Conservation (phyloP, 2,888 invertebrate genomes). For the Lobophora halterata region DNA sequence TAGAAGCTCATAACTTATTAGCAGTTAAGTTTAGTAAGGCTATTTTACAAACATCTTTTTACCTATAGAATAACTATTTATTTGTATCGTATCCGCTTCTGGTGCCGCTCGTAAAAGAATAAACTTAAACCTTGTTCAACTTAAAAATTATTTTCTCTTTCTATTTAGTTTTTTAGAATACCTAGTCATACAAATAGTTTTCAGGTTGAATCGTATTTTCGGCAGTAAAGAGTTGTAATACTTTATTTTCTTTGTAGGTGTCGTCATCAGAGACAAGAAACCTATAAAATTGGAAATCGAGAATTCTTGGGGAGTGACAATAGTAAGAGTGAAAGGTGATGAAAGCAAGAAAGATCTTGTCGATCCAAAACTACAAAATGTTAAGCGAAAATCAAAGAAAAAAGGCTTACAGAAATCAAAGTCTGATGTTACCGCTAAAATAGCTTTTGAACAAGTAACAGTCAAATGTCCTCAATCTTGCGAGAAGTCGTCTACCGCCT, state of each 20-base stretch:
- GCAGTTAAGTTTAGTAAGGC: too few relatives aligned
- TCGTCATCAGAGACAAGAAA: slow-evolving; percentile 19
- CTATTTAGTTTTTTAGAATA: background rate
- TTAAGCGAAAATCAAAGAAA: slow-evolving; percentile 7
- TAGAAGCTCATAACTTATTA: too few relatives aligned
- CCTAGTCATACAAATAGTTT: background rate
- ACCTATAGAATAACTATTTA: too few relatives aligned
- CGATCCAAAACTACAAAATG: slow-evolving; percentile 9
- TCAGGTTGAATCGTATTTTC: too few relatives aligned
- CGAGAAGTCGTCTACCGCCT: background rate
- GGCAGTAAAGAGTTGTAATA: slow-evolving; percentile 13
- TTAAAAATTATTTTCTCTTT: too few relatives aligned
- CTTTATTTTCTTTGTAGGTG: slow-evolving; percentile 24
- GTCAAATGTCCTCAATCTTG: background rate
- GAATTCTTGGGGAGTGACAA: slow-evolving; percentile 20
- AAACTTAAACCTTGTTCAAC: too few relatives aligned
- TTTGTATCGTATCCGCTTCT: too few relatives aligned
- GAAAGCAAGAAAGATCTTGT: slow-evolving; percentile 3
- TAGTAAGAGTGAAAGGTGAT: slow-evolving; percentile 18
- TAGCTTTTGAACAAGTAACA: slow-evolving; percentile 11
- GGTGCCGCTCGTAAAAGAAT: too few relatives aligned
- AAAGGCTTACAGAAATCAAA: background rate
- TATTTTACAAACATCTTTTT: too few relatives aligned
- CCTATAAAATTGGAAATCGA: slow-evolving; percentile 18
- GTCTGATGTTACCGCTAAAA: background rate